phyloP scores from a whole-genome alignment of 2,888 invertebrate genomes.

The Athrips mouffetella region DNA sequence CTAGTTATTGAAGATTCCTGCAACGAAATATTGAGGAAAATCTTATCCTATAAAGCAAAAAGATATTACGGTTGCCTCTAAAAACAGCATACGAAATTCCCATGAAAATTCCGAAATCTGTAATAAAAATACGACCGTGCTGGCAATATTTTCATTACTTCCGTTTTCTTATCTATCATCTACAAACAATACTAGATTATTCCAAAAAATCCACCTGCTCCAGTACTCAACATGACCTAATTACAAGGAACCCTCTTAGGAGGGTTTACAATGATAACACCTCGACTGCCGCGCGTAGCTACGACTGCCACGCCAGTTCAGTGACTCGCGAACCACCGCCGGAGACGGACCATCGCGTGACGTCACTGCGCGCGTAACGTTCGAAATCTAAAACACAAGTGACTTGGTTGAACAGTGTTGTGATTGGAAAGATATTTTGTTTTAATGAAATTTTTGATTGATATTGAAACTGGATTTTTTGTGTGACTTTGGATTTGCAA shows the following conservation, averaged over 20 bases:
- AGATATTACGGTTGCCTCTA: too few relatives aligned
- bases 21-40: too few relatives aligned
- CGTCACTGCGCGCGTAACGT: slow-evolving; percentile 43
- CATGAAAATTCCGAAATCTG: too few relatives aligned
- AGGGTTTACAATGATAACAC: slow-evolving; percentile 65
- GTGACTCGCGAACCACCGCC: slow-evolving; percentile 62
- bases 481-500: slow-evolving; percentile 57
- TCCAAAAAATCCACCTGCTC: not conserved
- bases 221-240: slow-evolving; percentile 11
- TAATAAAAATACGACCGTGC: too few relatives aligned
- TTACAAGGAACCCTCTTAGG: slow-evolving; percentile 35
- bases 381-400: slow-evolving; percentile 53
- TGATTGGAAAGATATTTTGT: slow-evolving; percentile 18
- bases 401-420: slow-evolving; percentile 66
- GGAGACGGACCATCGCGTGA: slow-evolving; percentile 40
- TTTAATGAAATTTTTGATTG: slow-evolving; percentile 26
- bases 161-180: too few relatives aligned
- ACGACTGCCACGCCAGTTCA: slow-evolving; percentile 60
- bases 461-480: slow-evolving; percentile 27
- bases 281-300: slow-evolving; percentile 44
- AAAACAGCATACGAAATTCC: too few relatives aligned
- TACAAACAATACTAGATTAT: not conserved
- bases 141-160: too few relatives aligned
- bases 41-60: too few relatives aligned
- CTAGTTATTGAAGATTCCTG: too few relatives aligned